Percentiles rank a stretch among this genome's conserved stretches.
Evolutionary conservation across 2,113 vertebrate genomes (phyloP).

Genomic region (Aptenodytes forsteri): DNA sequence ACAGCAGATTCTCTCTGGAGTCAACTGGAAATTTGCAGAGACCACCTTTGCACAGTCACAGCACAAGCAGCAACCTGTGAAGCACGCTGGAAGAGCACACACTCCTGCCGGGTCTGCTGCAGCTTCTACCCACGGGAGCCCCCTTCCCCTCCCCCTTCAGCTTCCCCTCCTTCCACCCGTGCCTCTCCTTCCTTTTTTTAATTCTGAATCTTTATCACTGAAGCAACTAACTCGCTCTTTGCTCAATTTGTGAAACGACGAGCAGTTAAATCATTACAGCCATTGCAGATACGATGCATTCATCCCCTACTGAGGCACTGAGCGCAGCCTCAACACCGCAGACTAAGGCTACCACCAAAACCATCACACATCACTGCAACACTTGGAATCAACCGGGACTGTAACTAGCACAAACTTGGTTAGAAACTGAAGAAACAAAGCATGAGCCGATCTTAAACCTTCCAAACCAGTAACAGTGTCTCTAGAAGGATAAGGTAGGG

Average conservation of each 20-base stretch:
- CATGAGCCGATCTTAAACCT: not conserved
- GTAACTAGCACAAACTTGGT: not conserved
- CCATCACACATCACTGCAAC: not conserved
- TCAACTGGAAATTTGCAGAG: no score
- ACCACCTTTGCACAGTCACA: no score
- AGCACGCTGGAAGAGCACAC: accelerated
- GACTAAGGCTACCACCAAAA: not conserved
- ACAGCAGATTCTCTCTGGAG: not conserved
- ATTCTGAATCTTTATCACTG: not conserved
- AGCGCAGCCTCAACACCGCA: not conserved
- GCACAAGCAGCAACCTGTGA: not conserved
- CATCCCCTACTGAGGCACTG: not conserved
- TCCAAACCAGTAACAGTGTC: not conserved
- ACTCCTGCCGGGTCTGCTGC: not conserved
- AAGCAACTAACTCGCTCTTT: not conserved
- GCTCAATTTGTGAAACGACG: not conserved
- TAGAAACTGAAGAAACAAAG: not conserved
- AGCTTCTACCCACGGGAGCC: not conserved
- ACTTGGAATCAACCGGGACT: not conserved
- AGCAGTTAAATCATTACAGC: not conserved
- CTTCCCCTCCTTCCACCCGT: not conserved
- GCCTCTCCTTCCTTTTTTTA: not conserved
- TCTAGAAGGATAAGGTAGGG: not conserved
- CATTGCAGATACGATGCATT: accelerated
- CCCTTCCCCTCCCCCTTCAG: not conserved